These are phyloP conservation scores for Lophotis ruficrista DNA, from an alignment of 2,113 vertebrate genomes.

Conservation along the genomic window DNA sequence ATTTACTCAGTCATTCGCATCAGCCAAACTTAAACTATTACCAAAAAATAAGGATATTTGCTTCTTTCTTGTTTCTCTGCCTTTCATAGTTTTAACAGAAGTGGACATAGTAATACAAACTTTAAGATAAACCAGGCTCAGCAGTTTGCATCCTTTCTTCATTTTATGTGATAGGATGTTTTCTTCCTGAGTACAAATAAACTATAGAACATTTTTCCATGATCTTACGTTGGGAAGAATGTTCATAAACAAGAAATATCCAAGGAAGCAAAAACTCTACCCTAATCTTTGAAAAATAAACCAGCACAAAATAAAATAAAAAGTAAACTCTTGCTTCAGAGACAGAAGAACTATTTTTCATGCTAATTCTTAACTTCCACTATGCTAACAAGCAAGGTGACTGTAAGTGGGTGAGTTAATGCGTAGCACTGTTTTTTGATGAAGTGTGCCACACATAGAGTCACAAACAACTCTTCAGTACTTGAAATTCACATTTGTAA, in stretches of 20 bases:
- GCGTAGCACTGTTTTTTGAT: neutral
- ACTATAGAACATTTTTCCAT: neutral
- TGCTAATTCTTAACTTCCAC: neutral
- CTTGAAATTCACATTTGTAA: neutral
- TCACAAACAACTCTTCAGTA: neutral
- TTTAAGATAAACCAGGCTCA: neutral
- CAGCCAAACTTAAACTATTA: neutral
- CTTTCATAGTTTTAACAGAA: neutral
- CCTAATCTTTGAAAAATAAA: neutral
- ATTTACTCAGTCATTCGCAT: neutral
- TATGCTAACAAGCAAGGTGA: neutral
- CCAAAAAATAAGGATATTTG: neutral
- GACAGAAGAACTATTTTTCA: neutral
- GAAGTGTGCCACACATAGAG: neutral
- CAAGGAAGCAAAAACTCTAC: neutral
- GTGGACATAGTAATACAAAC: neutral
- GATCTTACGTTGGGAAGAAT: neutral
- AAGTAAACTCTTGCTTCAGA: neutral
- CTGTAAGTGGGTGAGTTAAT: neutral
- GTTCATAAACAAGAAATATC: neutral
- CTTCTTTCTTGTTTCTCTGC: neutral
- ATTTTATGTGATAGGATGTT: neutral
- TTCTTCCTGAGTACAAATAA: neutral
- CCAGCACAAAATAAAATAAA: neutral
- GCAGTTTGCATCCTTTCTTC: neutral